A percentile compares a stretch with the other conserved stretches of the same genome.
Conservation (phyloP, 2,888 invertebrate species). For the Fragum whitleyi region DNA sequence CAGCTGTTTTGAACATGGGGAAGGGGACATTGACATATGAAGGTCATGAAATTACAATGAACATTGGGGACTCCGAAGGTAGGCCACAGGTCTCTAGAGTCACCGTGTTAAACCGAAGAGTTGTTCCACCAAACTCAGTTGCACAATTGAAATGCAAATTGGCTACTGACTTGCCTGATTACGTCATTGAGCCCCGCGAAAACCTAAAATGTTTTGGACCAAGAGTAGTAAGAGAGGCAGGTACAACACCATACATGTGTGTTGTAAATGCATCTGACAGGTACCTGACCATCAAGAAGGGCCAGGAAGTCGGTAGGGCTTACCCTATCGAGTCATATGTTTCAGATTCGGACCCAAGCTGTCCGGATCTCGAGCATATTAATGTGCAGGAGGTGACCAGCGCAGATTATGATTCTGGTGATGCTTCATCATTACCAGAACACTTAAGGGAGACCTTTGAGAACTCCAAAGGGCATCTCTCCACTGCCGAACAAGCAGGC, state of each 20-base stretch:
- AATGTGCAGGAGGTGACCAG: background rate
- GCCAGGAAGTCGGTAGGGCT: constrained; percentile 26
- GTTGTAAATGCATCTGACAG: constrained; percentile 25
- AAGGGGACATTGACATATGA: constrained; percentile 13
- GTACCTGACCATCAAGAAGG: constrained; percentile 1
- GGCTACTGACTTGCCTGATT: constrained; percentile 4
- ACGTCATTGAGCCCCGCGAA: constrained; percentile 28
- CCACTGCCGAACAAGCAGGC: background rate
- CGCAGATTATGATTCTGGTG: background rate
- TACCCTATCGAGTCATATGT: constrained; percentile 16
- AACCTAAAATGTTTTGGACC: background rate
- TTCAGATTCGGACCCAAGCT: background rate
- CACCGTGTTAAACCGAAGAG: constrained; percentile 13
- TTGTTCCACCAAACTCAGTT: constrained; percentile 39
- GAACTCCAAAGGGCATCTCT: constrained; percentile 19
- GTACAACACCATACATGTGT: constrained; percentile 8
- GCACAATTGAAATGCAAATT: constrained; percentile 20
- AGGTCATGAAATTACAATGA: constrained; percentile 7
- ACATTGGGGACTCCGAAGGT: background rate
- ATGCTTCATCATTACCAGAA: constrained; percentile 19
- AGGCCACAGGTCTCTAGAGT: constrained; percentile 13
- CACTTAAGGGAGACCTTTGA: constrained; percentile 29
- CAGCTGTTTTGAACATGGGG: constrained; percentile 17
- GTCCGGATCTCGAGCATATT: background rate
- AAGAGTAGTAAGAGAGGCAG: background rate